Evolutionary conservation across 92 coral and sea anemone species (phyloP).

Genomic region (Heteractis magnifica): DNA sequence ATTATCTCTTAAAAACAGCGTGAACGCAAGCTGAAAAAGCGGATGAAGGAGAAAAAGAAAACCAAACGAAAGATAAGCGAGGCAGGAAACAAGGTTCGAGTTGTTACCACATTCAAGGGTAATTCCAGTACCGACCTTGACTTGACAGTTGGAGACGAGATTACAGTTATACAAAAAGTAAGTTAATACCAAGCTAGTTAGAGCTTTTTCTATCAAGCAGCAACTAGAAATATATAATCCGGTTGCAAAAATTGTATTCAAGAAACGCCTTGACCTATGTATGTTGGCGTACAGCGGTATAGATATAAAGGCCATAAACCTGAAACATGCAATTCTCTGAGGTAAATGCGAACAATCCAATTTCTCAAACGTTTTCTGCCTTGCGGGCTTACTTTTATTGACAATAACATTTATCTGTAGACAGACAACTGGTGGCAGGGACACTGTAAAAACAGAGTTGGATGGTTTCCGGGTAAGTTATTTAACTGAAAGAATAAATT

Average conservation of each 20-base stretch:
- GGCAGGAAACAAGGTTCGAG: slow-evolving; percentile 74
- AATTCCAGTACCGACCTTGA: slow-evolving; percentile 59
- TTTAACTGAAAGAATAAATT: neutral
- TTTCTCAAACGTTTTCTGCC: too few species aligned
- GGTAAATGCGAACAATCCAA: too few species aligned
- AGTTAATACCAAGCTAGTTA: neutral
- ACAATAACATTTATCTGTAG: slow-evolving; percentile 24
- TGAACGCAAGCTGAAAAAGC: slow-evolving; percentile 72
- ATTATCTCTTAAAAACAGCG: slow-evolving; percentile 36
- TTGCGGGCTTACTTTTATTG: neutral
- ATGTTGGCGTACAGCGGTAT: too few species aligned
- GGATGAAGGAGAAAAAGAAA: slow-evolving; percentile 78
- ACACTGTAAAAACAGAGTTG: slow-evolving; percentile 62
- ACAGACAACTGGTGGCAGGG: slow-evolving; percentile 93
- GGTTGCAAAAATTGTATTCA: too few species aligned
- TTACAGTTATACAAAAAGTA: slow-evolving; percentile 64
- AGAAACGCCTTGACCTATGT: too few species aligned
- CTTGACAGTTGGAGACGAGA: slow-evolving; percentile 80
- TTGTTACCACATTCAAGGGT: slow-evolving; percentile 73
- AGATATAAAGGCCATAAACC: too few species aligned
- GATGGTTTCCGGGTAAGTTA: slow-evolving; percentile 85
- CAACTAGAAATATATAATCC: too few species aligned
- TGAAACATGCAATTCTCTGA: too few species aligned
- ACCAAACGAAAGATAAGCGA: slow-evolving; percentile 57
- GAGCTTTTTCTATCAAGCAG: too few species aligned